Evolutionary conservation across 2,888 invertebrate genomes (phyloP).

Genomic region (Drosophila colorata): DNA sequence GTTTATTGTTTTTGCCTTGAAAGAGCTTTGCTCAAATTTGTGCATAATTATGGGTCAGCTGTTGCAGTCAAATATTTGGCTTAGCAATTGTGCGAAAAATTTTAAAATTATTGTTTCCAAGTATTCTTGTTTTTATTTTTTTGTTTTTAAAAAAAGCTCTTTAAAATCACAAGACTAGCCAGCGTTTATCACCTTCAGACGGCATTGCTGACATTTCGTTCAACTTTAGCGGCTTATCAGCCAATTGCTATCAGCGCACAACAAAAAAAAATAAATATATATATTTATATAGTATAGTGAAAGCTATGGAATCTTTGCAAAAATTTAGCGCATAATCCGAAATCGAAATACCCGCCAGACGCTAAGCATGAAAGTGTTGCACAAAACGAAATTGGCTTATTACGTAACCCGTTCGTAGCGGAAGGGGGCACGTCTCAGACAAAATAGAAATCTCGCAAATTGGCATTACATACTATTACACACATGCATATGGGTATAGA

Average conservation of each 20-base stretch:
- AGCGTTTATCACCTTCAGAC: slow-evolving; percentile 66
- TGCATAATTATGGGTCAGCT: slow-evolving; percentile 7
- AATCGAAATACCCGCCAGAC: slow-evolving; percentile 11
- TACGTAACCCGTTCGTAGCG: slow-evolving; percentile 28
- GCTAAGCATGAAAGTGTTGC: neutral
- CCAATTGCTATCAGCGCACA: slow-evolving; percentile 31
- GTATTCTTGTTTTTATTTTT: neutral
- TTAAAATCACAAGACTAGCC: slow-evolving; percentile 62
- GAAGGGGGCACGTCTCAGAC: slow-evolving; percentile 46
- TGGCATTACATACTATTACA: slow-evolving; percentile 23
- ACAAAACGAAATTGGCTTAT: slow-evolving; percentile 24
- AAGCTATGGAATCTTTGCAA: slow-evolving; percentile 3
- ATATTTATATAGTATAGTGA: too few species aligned
- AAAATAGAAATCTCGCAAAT: slow-evolving; percentile 42
- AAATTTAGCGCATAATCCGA: slow-evolving; percentile 5
- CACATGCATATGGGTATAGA: slow-evolving; percentile 10
- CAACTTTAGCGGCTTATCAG: slow-evolving; percentile 44
- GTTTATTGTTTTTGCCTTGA: slow-evolving; percentile 39
- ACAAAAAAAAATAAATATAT: neutral
- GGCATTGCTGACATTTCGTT: slow-evolving; percentile 44
- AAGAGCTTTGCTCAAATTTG: slow-evolving; percentile 1
- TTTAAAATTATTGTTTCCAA: neutral
- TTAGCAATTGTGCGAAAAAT: neutral
- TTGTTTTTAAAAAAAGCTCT: slow-evolving; percentile 27
- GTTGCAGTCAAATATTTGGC: slow-evolving; percentile 6